Evolutionary conservation across 2,797 vertebrate species (phyloP).

Genomic region (Sebastes iracundus): DNA sequence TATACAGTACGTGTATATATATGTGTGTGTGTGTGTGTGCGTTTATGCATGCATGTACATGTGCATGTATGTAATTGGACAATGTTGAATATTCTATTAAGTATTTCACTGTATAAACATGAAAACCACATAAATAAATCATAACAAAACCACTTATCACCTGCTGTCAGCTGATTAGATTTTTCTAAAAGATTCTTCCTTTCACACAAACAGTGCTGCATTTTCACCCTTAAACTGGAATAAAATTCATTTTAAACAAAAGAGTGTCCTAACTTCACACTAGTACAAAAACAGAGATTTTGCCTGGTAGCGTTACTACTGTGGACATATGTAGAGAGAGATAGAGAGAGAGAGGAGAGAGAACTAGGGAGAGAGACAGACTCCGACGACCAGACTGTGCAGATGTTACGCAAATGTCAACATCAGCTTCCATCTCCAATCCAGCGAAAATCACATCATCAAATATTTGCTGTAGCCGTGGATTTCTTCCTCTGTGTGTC

Average conservation of each 20-base stretch:
- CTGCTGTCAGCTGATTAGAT: conserved; percentile 8
- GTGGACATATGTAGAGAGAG: not conserved
- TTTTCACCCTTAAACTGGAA: not conserved
- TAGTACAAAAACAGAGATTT: not conserved
- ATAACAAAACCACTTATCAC: not conserved
- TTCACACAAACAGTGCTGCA: not conserved
- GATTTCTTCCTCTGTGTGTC: conserved; percentile 61
- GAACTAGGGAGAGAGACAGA: conserved; percentile 21
- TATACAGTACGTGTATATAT: too few species aligned
- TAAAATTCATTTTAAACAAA: not conserved
- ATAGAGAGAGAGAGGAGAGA: not conserved
- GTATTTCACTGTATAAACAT: too few species aligned
- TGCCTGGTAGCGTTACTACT: not conserved
- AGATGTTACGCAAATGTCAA: conserved; percentile 75
- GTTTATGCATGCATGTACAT: too few species aligned
- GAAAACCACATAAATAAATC: too few species aligned
- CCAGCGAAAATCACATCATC: conserved; percentile 77
- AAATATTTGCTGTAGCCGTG: conserved; percentile 80
- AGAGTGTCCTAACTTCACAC: not conserved
- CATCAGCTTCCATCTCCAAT: conserved; percentile 68
- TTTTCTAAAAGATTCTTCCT: not conserved
- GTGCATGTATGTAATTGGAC: too few species aligned
- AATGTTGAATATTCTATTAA: too few species aligned
- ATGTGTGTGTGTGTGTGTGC: too few species aligned
- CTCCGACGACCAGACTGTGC: conserved; percentile 44